Evolutionary conservation across 2,797 vertebrate genomes (phyloP).

Genomic region (Thalassophryne amazonica): DNA sequence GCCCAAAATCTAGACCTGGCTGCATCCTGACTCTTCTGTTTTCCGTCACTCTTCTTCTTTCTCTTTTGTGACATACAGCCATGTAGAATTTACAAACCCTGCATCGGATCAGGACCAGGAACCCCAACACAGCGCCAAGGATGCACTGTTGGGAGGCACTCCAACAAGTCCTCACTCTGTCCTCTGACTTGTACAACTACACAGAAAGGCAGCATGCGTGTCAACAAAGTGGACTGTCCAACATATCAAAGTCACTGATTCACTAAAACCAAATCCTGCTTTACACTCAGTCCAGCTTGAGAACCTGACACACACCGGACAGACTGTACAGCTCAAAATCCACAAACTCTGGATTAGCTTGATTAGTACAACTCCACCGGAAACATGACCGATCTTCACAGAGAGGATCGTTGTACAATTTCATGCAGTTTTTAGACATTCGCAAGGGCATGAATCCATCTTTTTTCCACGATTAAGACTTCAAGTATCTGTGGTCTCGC

Average conservation of each 20-base stretch:
- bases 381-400: too few species aligned
- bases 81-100: slow-evolving; percentile 51
- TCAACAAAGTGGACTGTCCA: slow-evolving; percentile 4
- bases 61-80: slow-evolving; percentile 43
- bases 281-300: too few species aligned
- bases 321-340: too few species aligned
- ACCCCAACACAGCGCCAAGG: slow-evolving; percentile 46
- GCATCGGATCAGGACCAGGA: slow-evolving; percentile 28
- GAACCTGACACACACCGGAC: too few species aligned
- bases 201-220: not conserved
- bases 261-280: too few species aligned
- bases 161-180: slow-evolving; percentile 45
- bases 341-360: too few species aligned
- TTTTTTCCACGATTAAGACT: too few species aligned
- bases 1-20: slow-evolving; percentile 41
- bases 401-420: too few species aligned
- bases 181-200: slow-evolving; percentile 28
- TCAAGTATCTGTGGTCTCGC: too few species aligned
- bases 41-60: slow-evolving; percentile 32
- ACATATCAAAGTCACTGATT: slow-evolving; percentile 8
- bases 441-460: too few species aligned
- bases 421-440: too few species aligned
- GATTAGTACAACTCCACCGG: too few species aligned
- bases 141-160: slow-evolving; percentile 51
- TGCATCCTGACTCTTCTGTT: slow-evolving; percentile 48